phyloP scores from a whole-genome alignment of 2,888 invertebrate genomes.

The Campoplex capitator region DNA sequence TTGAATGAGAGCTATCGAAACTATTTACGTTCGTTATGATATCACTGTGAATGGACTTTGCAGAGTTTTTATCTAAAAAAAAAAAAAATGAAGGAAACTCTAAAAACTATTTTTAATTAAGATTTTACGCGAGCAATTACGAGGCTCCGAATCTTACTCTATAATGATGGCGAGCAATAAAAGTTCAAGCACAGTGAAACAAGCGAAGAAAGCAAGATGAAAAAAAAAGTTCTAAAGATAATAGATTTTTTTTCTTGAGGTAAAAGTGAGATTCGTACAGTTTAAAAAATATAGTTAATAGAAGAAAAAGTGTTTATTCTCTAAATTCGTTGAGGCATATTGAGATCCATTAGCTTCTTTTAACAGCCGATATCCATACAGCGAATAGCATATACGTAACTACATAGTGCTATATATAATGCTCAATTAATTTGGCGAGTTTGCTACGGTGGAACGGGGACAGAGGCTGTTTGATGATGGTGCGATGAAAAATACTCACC shows the following conservation, averaged over 20 bases:
- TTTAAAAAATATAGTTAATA: background rate
- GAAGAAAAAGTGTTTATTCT: background rate
- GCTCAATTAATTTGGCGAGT: constrained; percentile 64
- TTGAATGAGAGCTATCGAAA: constrained; percentile 8
- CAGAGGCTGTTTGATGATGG: constrained; percentile 67
- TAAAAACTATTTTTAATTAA: background rate
- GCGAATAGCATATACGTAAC: background rate
- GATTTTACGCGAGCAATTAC: background rate
- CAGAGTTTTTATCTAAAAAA: background rate
- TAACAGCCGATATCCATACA: background rate
- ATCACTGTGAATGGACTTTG: background rate
- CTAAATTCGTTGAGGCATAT: constrained; percentile 1
- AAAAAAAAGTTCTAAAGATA: background rate
- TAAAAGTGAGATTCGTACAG: background rate
- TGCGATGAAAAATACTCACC: constrained; percentile 71
- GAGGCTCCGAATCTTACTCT: background rate
- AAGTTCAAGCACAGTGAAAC: background rate
- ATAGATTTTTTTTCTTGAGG: background rate
- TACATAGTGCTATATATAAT: constrained; percentile 8
- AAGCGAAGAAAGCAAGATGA: background rate
- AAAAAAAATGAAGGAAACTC: background rate
- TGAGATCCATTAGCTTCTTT: background rate
- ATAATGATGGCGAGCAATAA: background rate
- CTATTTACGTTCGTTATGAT: background rate
- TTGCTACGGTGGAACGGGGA: constrained; percentile 70